Evolutionary conservation across 2,797 vertebrate genomes (phyloP), one percentile per base, ranked within the genome.

Genomic region (Arrhamphus sclerolepis): DNA sequence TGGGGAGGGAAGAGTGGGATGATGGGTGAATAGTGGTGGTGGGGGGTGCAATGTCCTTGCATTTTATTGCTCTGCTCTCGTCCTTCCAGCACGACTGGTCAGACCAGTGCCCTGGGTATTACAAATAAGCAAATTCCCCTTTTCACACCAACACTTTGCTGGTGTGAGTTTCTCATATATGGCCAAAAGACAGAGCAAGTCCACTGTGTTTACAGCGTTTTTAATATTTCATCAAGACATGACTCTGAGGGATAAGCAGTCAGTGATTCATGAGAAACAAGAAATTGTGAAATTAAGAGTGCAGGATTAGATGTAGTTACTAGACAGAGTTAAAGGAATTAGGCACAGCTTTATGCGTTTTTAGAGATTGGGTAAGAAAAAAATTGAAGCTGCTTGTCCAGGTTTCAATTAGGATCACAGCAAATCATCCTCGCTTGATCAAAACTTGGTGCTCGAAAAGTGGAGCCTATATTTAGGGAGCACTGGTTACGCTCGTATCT

Each of bases 21-120:
- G 75, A 82, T 57, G 55, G 60, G 66, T 48, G 72, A 34, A 1
- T n/a, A 39, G 49, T 10, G 53, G 60, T 28, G 34, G 39, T 9
- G 10, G 42, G 53, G 67, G 38, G 43, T 17, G 42, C 59, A 53
- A 60, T 82, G 85, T 82, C 87, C 87, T 87, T 85, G 85, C 70
- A n/a, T 85, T 91, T 90, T 90, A 89, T 88, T 80, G 78, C 84
- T 70, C 55, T 42, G 65, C 77, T 68, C 62, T 73, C 13, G 79
- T 85, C 84, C 83, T 87, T 85, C 79, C 72, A 80, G 83, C 85
- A 77, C 81, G 80, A 70, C 64, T 89, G 73, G 74, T 80, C 81
- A 82, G 75, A 83, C 72, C 24, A 40, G 56, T 49, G 79, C 70
- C 77, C 52, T 52, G 82, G 77, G 83, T 73, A 78, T 81, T 79